Base-by-base conservation (phyloP, 2,113 vertebrate species). In the Colaptes auratus region DNA sequence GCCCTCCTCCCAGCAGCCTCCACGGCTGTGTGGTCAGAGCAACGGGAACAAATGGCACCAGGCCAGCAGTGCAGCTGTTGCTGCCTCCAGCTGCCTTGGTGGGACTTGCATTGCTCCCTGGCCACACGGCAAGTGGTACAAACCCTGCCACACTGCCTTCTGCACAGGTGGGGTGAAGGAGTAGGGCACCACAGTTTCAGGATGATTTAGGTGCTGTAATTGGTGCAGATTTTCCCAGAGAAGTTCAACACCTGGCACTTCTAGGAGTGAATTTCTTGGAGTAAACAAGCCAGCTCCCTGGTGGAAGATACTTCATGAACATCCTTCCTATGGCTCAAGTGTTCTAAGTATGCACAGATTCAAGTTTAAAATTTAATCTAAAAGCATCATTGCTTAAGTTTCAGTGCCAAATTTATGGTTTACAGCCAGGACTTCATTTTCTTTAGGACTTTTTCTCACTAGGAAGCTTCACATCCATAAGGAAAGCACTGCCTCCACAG, bases 21-120 rank as follows among this genome's bases (percentile, higher is more conserved):
- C 65, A 19, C 3, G 17, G 60, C 4, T 3, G 0, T 17, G 3
- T 0, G n/a, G 56, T 9, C 27, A 10, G 13, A 0, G 16, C 2
- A 7, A 9, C 1, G 42, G 75, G 74, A 63, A 7, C 60, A 18
- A 44, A 14, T 1, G 77, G 67, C 35, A 1, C 20, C 0, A 1
- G 19, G 59, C 60, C 36, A 82, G 28, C 11, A 0, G 19, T 3
- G 1, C 81, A 58, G 90, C 61, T 44, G 66, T 44, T 7, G 66
- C 48, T 0, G 6, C 63, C 15, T 39, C 39, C 65, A 6, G 82
- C 72, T 30, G 58, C 90, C 66, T 6, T 3, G 30, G 15, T 5
- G 2, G 12, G 16, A 33, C 60, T 30, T 3, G 1, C 8, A 8
- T 3, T 44, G 7, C 64, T 56, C 6, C 39, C 0, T 4, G 48